These are phyloP conservation scores for Heliothis subflexa DNA, from an alignment of 1,140 invertebrate species.

Conservation along the genomic window DNA sequence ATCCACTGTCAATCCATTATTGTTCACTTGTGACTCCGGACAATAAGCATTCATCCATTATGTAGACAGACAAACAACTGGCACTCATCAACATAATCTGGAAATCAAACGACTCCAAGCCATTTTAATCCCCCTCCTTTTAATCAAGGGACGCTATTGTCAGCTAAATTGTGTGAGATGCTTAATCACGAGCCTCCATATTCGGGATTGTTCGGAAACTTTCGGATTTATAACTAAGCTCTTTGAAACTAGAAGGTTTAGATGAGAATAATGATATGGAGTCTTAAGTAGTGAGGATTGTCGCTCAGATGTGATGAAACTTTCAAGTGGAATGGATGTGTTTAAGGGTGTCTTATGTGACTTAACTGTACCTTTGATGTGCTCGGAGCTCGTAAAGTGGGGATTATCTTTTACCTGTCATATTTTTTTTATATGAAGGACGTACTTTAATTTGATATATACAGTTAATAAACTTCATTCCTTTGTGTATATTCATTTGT, in stretches of 20 bases:
- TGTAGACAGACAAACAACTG: slow-evolving; percentile 18
- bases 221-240: slow-evolving; percentile 45
- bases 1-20: slow-evolving; percentile 40
- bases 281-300: slow-evolving; percentile 36
- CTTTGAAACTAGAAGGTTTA: slow-evolving; percentile 43
- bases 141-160: slow-evolving; percentile 53
- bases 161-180: slow-evolving; percentile 51
- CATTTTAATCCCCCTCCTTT: slow-evolving; percentile 44
- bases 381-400: background rate
- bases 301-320: slow-evolving; percentile 35
- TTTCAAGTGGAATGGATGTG: slow-evolving; percentile 3
- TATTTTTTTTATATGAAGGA: background rate
- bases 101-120: slow-evolving; percentile 47
- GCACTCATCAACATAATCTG: slow-evolving; percentile 46
- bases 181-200: slow-evolving; percentile 29
- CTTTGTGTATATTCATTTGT: no score
- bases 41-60: slow-evolving; percentile 40
- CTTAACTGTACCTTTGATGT: background rate
- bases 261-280: slow-evolving; percentile 43
- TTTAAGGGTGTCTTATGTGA: slow-evolving; percentile 19
- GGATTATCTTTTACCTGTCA: background rate
- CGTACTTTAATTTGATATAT: no score
- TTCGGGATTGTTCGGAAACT: slow-evolving; percentile 44
- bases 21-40: slow-evolving; percentile 35
- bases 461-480: no score